Evolutionary conservation across 2,113 vertebrate species (phyloP).

Genomic region (Mystacornis crossleyi): DNA sequence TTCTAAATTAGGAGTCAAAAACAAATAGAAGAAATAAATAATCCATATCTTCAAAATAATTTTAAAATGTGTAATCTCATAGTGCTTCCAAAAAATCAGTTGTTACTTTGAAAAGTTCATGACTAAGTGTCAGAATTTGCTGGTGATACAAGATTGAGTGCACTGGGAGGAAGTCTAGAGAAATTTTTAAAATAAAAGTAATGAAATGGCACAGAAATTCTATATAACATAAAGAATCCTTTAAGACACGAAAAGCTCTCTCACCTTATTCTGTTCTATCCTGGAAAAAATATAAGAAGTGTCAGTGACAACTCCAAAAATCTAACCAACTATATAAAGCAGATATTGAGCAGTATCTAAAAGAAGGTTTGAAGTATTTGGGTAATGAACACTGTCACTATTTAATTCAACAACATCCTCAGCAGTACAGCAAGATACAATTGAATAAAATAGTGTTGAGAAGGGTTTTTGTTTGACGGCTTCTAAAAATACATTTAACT

Average conservation of each 20-base stretch:
- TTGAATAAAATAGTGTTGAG: background rate
- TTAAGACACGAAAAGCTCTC: background rate
- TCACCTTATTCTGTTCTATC: background rate
- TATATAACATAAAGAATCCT: background rate
- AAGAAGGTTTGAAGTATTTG: background rate
- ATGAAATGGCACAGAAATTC: background rate
- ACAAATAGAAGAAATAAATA: background rate
- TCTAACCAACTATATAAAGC: background rate
- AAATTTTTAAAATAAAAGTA: background rate
- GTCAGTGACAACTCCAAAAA: background rate
- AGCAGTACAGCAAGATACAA: background rate
- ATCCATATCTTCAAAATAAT: background rate
- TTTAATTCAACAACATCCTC: background rate
- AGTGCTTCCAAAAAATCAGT: background rate
- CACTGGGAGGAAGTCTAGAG: background rate
- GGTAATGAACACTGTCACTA: background rate
- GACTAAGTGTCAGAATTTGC: background rate
- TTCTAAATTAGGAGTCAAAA: background rate
- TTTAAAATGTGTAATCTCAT: background rate
- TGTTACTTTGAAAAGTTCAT: background rate
- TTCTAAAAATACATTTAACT: background rate
- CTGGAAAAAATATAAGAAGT: background rate
- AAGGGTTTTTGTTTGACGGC: background rate
- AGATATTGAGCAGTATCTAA: background rate
- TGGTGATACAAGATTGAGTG: background rate